Base-by-base conservation (phyloP, 2,797 vertebrate species). In the Bradypodion pumilum region DNA sequence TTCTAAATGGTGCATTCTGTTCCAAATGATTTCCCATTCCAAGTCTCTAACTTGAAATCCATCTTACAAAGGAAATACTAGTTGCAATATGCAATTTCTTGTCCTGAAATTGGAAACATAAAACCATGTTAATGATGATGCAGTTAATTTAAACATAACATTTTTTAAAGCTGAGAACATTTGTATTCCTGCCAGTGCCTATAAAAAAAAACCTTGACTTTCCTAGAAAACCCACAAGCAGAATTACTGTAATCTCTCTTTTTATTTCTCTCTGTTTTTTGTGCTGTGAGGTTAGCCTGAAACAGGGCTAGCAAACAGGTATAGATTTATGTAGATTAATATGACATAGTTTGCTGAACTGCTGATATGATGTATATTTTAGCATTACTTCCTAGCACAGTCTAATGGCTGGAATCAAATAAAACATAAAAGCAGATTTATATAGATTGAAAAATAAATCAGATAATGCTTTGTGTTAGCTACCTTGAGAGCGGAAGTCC, bases 371-470 rank as follows among this genome's bases (percentile, higher is more conserved):
- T 91, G 90, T 92, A 89, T 94, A 93, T 94, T 94, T 95, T 91
- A 93, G 90, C 92, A 94, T 95, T 92, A 92, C 92, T 94, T 95
- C 89, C 91, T 94, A 93, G 90, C 89, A 94, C 85, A 93, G 87
- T 90, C 87, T 96, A 96, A 95, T 96, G 92, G 92, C 90, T 94
- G 87, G 88, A 95, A 96, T 95, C 92, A 96, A 95, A 93, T 95
- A 94, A 95, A 95, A 94, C 91, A 93, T 94, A 95, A 94, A 96
- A 95, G 87, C 91, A 91, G 92, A 92, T 95, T 95, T 95, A 94
- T 89, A 92, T 92, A 95, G 93, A 95, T 96, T 93, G 93, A 91
- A 94, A 91, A 90, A 91, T 95, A 94, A 95, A 94, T 93, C 90
- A 95, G 92, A 94, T 95, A 93, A 95, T 94, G 90, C 90, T 94